Base-by-base conservation (phyloP, 2,113 vertebrate genomes). In the Machaerirhynchus nigripectus region DNA sequence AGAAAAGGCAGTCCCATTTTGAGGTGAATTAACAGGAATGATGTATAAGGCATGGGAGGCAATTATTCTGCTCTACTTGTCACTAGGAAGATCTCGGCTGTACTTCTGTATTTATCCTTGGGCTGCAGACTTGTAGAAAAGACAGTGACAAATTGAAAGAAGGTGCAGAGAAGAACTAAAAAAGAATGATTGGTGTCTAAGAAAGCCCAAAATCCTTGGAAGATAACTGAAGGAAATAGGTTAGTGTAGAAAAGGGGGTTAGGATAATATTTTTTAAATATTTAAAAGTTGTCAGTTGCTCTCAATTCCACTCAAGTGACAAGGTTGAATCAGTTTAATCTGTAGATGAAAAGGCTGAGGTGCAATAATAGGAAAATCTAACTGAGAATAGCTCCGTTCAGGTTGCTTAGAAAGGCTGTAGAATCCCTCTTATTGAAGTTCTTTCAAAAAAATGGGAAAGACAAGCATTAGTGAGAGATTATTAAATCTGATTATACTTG, bases 51-150 rank as follows among this genome's bases (percentile, higher is more conserved):
- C 91, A 84, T 33, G 44, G 86, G n/a, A 95, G 30, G 60, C 69
- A 89, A 94, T 96, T 95, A 84, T 95, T 95, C 94, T 95, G 94
- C 93, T 95, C 95, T 95, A 89, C 77, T 96, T 95, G 80, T 93
- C 77, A 11, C 64, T 84, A 52, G 89, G 39, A 92, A 92, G 59
- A 82, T 92, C 94, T 96, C 94, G 89, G 64, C 60, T 95, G 59
- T 90, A 84, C 19, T 89, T 92, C 44, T 90, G 31, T 67, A 47
- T 86, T 93, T 71, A 74, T 95, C 39, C 30, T 88, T 87, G 91
- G 56, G 44, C 84, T 16, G 6, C 75, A 86, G 24, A 61, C 75
- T 77, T 67, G 39, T 80, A 59, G 83, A 59, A 90, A 63, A 87
- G 65, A 63, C 82, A 83, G 37, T 75, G 84, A 93, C 23, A 84